A percentile compares a stretch with the other conserved stretches of the same genome.
phyloP scores from a whole-genome alignment of 2,113 vertebrate species.

The Leptobrachium ailaonicum region DNA sequence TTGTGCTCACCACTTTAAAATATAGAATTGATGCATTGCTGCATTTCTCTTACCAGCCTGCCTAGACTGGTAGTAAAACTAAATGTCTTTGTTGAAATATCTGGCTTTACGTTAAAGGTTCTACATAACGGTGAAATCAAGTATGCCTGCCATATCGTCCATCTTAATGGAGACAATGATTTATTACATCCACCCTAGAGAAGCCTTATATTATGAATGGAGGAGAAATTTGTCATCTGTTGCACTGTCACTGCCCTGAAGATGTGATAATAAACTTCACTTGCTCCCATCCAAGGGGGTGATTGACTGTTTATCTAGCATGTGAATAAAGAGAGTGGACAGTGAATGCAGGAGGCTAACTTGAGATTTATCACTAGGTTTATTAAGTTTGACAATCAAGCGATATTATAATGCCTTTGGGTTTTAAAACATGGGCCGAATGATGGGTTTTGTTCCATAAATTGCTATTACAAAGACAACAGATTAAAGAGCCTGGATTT shows the following conservation, averaged over 20 bases:
- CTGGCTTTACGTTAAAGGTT: neutral
- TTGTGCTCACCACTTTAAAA: too few relatives aligned
- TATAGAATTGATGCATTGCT: too few relatives aligned
- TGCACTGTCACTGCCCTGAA: slow-evolving; percentile 47
- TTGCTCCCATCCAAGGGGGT: slow-evolving; percentile 36
- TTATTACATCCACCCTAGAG: slow-evolving; percentile 44
- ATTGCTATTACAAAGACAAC: neutral
- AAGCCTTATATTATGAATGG: slow-evolving; percentile 47
- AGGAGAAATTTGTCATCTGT: slow-evolving; percentile 49
- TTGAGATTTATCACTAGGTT: slow-evolving; percentile 35
- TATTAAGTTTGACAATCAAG: slow-evolving; percentile 26
- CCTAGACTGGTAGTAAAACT: too few relatives aligned
- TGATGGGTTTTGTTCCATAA: slow-evolving; percentile 7
- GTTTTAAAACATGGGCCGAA: slow-evolving; percentile 5
- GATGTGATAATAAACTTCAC: slow-evolving; percentile 50
- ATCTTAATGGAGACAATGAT: slow-evolving; percentile 49
- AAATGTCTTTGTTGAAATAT: neutral
- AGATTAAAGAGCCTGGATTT: too few relatives aligned
- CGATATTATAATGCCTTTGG: neutral
- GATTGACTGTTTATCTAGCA: slow-evolving; percentile 46
- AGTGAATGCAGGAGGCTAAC: slow-evolving; percentile 35
- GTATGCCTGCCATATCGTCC: slow-evolving; percentile 38
- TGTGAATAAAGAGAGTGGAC: slow-evolving; percentile 40
- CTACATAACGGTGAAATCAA: slow-evolving; percentile 30
- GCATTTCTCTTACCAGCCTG: too few relatives aligned